Conservation (phyloP, 2,888 invertebrate genomes). For the Antheraea assamensis region DNA sequence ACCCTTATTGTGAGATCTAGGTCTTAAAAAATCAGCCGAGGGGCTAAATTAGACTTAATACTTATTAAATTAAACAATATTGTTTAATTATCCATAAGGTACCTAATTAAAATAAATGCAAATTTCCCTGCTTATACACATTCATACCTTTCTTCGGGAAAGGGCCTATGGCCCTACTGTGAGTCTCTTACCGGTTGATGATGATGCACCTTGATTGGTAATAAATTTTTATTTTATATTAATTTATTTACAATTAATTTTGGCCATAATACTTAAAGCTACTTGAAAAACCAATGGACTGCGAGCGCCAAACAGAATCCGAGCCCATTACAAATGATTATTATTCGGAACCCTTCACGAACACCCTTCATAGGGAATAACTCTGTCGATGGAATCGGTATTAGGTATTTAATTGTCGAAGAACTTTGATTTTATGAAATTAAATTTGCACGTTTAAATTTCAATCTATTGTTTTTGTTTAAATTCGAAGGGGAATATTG, state of each 20-base stretch:
- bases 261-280: background rate
- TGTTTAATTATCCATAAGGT: background rate
- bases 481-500: background rate
- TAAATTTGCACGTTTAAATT: constrained; percentile 2
- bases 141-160: no score
- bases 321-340: constrained; percentile 65
- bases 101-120: background rate
- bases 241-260: background rate
- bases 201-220: no score
- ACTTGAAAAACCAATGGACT: constrained; percentile 57
- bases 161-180: no score
- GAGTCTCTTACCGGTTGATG: no score
- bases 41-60: no score
- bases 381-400: constrained; percentile 49
- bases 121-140: no score
- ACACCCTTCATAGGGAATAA: constrained; percentile 55
- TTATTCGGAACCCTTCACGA: constrained; percentile 34
- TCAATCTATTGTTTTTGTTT: constrained; percentile 12
- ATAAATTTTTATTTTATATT: background rate
- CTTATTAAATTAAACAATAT: no score
- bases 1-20: no score
- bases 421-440: constrained; percentile 19
- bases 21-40: no score
- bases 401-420: constrained; percentile 42
- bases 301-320: constrained; percentile 38